phyloP scores from a whole-genome alignment of 2,888 invertebrate species.

The Ethmia dodecea region DNA sequence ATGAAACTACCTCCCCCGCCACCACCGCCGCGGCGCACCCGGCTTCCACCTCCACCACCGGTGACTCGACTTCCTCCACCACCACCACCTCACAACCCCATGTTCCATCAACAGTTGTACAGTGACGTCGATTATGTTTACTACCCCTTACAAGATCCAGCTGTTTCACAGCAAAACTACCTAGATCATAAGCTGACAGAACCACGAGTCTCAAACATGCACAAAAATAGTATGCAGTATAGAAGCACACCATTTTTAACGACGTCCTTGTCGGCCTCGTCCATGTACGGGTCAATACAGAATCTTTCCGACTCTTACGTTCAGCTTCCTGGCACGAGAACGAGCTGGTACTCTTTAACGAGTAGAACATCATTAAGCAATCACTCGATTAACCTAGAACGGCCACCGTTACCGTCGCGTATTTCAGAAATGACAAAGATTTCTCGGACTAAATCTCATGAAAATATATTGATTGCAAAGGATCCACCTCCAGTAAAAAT shows the following conservation, averaged over 20 bases:
- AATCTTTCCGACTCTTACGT: conserved; percentile 87
- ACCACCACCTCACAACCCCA: conserved; percentile 88
- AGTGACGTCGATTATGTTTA: conserved; percentile 95
- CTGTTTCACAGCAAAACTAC: conserved; percentile 93
- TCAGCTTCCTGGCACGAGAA: conserved; percentile 79
- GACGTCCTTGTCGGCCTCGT: conserved; percentile 80
- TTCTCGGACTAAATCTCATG: conserved; percentile 86
- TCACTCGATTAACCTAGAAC: conserved; percentile 81
- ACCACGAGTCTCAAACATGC: conserved; percentile 78
- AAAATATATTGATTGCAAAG: conserved; percentile 84
- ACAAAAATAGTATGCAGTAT: conserved; percentile 86
- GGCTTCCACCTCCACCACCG: conserved; percentile 84
- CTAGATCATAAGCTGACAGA: conserved; percentile 92
- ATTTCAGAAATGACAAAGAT: conserved; percentile 74
- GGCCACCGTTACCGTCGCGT: conserved; percentile 80
- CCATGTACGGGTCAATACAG: conserved; percentile 88
- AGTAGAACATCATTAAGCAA: conserved; percentile 78
- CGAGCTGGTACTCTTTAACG: conserved; percentile 81
- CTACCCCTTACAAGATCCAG: conserved; percentile 93
- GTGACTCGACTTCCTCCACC: conserved; percentile 81
- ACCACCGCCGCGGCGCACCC: conserved; percentile 74
- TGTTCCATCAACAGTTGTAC: conserved; percentile 92
- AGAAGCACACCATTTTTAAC: conserved; percentile 89
- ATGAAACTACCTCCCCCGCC: conserved; percentile 79
- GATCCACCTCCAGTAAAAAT: conserved; percentile 71